These are phyloP conservation scores for Drosophila affinis DNA, from an alignment of 2,888 invertebrate species.

Conservation along the genomic window DNA sequence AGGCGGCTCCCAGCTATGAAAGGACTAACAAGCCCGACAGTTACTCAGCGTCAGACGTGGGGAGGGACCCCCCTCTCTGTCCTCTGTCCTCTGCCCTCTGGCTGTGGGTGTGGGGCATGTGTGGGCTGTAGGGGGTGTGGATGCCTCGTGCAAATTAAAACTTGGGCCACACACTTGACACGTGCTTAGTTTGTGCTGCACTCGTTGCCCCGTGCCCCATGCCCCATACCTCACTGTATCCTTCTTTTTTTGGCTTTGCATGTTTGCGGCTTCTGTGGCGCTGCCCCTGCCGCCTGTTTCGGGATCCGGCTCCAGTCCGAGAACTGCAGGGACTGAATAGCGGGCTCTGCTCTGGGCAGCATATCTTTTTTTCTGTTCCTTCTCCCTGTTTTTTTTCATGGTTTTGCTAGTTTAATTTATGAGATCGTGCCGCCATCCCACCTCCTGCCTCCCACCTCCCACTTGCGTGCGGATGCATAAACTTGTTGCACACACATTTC, in stretches of 20 bases:
- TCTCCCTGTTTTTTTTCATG: conserved; percentile 3
- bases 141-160: conserved; percentile 71
- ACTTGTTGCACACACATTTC: conserved; percentile 69
- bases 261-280: conserved; percentile 47
- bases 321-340: background rate
- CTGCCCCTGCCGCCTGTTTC: background rate
- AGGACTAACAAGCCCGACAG: conserved; percentile 75
- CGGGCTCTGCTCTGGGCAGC: conserved; percentile 29
- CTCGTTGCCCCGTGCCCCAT: conserved; percentile 10
- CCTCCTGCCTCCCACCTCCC: conserved; percentile 59
- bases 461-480: conserved; percentile 71
- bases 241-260: conserved; percentile 24
- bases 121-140: conserved; percentile 2
- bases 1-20: conserved; percentile 61
- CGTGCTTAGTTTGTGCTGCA: conserved; percentile 67
- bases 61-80: conserved; percentile 1
- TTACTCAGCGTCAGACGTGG: conserved; percentile 74
- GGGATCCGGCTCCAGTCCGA: background rate
- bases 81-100: background rate
- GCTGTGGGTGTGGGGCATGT: conserved; percentile 8
- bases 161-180: conserved; percentile 78
- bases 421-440: conserved; percentile 44
- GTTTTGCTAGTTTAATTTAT: conserved; percentile 69
- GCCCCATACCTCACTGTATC: background rate
- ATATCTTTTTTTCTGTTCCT: conserved; percentile 19